These are phyloP conservation scores for Poeciliopsis gracilis DNA, from an alignment of 2,797 vertebrate species.

Conservation along the genomic window DNA sequence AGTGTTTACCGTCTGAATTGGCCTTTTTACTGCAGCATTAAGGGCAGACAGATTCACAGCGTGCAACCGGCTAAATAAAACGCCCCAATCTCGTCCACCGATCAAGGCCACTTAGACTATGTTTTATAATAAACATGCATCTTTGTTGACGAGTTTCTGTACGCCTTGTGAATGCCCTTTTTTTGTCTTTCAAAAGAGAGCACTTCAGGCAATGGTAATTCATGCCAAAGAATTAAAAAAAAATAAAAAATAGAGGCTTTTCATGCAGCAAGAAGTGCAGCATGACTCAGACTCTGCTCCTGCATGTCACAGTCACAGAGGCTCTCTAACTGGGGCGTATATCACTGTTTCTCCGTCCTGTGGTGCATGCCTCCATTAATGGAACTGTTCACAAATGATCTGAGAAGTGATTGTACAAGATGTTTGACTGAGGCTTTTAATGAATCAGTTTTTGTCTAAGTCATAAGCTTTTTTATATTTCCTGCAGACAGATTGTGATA, in stretches of 20 bases:
- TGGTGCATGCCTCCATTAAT: conserved; percentile 11
- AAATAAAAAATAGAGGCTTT: conserved; percentile 14
- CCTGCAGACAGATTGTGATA: background rate
- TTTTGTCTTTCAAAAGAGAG: conserved; percentile 66
- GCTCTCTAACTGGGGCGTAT: conserved; percentile 10
- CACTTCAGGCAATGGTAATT: conserved; percentile 62
- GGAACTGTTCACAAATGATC: conserved; percentile 8
- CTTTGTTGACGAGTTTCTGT: conserved; percentile 28
- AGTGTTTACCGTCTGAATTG: background rate
- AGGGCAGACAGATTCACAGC: conserved; percentile 7
- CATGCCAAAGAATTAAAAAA: conserved; percentile 35
- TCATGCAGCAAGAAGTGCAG: conserved; percentile 27
- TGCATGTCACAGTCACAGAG: conserved; percentile 19
- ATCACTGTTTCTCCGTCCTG: conserved; percentile 17
- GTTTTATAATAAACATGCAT: conserved; percentile 24
- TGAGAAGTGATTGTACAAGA: conserved; percentile 19
- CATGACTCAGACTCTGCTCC: conserved; percentile 29
- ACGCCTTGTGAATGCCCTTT: conserved; percentile 40
- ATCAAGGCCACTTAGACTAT: conserved; percentile 12
- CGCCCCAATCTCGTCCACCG: background rate
- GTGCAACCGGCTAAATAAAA: conserved; percentile 14
- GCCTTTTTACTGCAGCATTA: conserved; percentile 5
- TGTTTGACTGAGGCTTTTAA: background rate
- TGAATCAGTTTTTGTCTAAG: background rate
- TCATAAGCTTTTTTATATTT: conserved; percentile 6